phyloP scores from a whole-genome alignment of 1,140 invertebrate species.

The Probaryconus sp. region DNA sequence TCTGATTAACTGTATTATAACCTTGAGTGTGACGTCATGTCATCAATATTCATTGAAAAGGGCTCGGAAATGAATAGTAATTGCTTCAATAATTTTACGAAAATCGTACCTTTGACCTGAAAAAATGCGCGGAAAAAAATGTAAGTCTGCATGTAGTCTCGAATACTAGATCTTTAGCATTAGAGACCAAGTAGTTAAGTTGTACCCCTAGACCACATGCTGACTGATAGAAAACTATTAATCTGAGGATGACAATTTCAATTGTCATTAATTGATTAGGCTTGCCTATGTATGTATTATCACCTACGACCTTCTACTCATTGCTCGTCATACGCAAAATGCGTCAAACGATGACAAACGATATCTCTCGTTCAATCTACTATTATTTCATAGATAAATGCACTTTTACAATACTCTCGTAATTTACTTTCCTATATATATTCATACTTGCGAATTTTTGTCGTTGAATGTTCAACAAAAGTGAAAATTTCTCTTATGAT shows the following conservation, averaged over 20 bases:
- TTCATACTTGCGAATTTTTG: no score
- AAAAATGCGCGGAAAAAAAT: slow-evolving; percentile 74
- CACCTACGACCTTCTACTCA: slow-evolving; percentile 35
- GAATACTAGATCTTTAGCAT: slow-evolving; percentile 65
- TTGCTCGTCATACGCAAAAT: slow-evolving; percentile 14
- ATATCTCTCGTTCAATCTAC: slow-evolving; percentile 23
- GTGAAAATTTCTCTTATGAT: no score
- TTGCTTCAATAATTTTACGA: background rate
- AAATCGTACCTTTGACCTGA: slow-evolving; percentile 66
- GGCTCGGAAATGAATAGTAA: slow-evolving; percentile 18
- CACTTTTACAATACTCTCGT: background rate
- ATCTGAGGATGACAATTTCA: slow-evolving; percentile 64
- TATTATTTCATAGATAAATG: slow-evolving; percentile 12
- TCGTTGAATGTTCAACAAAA: no score
- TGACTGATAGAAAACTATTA: slow-evolving; percentile 69
- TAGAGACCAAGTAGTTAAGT: slow-evolving; percentile 57
- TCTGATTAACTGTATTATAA: slow-evolving; percentile 57
- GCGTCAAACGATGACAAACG: background rate
- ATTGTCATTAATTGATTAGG: slow-evolving; percentile 34
- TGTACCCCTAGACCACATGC: slow-evolving; percentile 75
- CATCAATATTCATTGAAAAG: slow-evolving; percentile 64
- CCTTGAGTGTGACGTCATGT: slow-evolving; percentile 61
- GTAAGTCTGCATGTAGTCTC: slow-evolving; percentile 77
- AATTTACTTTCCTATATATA: no score
- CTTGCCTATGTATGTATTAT: slow-evolving; percentile 45